Evolutionary conservation across 2,888 invertebrate genomes (phyloP), one percentile per base, ranked within the genome.

Genomic region (Phymatocera aterrima): DNA sequence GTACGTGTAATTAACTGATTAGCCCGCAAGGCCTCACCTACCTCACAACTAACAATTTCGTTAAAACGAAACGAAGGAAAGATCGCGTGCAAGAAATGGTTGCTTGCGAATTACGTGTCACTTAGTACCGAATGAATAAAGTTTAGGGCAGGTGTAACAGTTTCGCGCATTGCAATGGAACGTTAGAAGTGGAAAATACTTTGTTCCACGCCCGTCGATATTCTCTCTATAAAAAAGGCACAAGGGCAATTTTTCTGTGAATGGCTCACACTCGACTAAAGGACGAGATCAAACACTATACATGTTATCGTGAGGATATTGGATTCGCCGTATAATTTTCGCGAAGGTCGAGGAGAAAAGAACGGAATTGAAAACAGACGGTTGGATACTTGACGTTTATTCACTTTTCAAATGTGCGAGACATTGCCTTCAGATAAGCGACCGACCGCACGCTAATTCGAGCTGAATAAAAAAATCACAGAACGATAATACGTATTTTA

Each of bases 21-120:
- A 72, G 72, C 34, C 51, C 72, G 34, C 72, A 51, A n/a, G n/a
- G n/a, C 34, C 51, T 72, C 51, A 51, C 31, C 18, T 72, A n/a
- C n/a, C 28, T 24, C 40, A 28, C 72, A 43, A 51, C 51, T 72
- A 51, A 72, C 51, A 72, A 48, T 72, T 72, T 72, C 31, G 51
- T 72, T 51, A 2, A 21, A 72, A 48, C 18, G 31, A 51, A 34
- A 70, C 70, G n/a, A 70, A 70, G 31, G n/a, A 34, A 31, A 51
- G 5, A 72, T 72, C 72, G 72, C 72, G 72, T 72, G 72, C 72
- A 18, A 51, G 72, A 34, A 72, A 72, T 72, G 51, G 72, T 72
- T 51, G 12, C 51, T 72, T 72, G 48, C 31, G 15, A 51, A 72
- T 72, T 72, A 18, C 51, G 18, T 70, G 70, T 72, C 72, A 51